Percentiles rank a stretch among this genome's conserved stretches.
phyloP scores from a whole-genome alignment of 2,888 invertebrate species.

The Diloba caeruleocephala region DNA sequence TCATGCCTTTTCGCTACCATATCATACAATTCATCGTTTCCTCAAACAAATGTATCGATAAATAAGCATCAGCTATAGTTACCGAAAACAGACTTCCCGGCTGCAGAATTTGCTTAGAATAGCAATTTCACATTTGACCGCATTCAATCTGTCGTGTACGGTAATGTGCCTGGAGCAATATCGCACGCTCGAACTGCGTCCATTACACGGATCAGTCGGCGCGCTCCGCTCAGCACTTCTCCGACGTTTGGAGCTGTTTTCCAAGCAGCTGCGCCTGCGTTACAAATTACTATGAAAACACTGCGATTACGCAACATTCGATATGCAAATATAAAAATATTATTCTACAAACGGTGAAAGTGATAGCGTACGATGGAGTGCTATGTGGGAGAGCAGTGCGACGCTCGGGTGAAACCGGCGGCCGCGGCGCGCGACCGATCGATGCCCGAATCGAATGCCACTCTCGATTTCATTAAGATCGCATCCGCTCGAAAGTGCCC shows the following conservation, averaged over 20 bases:
- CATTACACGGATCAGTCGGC: slow-evolving; percentile 40
- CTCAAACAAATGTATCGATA: no score
- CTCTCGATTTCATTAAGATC: slow-evolving; percentile 75
- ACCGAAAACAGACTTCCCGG: not conserved
- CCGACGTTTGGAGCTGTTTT: slow-evolving; percentile 2
- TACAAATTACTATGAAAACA: slow-evolving; percentile 2
- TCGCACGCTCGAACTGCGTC: slow-evolving; percentile 40
- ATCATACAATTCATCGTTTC: no score
- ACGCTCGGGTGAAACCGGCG: slow-evolving; percentile 39
- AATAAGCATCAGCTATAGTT: no score
- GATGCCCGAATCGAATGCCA: slow-evolving; percentile 58
- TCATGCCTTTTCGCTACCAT: no score
- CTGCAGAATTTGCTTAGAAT: slow-evolving; percentile 6
- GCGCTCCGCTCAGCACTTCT: not conserved
- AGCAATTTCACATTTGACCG: slow-evolving; percentile 55
- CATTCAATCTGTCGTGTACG: slow-evolving; percentile 38
- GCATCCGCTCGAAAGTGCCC: slow-evolving; percentile 55
- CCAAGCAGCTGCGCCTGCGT: slow-evolving; percentile 3
- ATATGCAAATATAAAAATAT: slow-evolving; percentile 66
- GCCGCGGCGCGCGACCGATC: slow-evolving; percentile 47
- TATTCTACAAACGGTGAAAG: slow-evolving; percentile 75
- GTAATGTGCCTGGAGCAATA: slow-evolving; percentile 23
- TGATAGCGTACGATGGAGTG: slow-evolving; percentile 46
- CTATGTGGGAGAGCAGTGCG: slow-evolving; percentile 28
- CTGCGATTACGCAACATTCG: slow-evolving; percentile 59